Base-by-base conservation (phyloP, 2,888 invertebrate genomes). In the Acrobasis suavella region DNA sequence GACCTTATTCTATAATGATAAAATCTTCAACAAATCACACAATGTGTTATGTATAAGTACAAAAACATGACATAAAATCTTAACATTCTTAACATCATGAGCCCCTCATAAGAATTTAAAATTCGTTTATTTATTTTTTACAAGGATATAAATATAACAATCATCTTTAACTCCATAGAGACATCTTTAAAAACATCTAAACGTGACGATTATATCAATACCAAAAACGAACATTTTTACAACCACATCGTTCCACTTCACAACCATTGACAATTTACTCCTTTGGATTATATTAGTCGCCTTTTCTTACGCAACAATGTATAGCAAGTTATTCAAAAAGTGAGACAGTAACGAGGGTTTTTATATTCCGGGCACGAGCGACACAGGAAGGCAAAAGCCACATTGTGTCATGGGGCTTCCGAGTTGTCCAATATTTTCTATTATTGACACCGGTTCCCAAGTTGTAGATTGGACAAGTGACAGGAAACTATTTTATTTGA, bases 321-420 rank as follows among this genome's bases (percentile, higher is more conserved):
- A 50, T 59, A 50, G 16, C 12, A 32, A 50, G 39, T 42, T 38
- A 22, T n/a, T 6, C 39, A 58, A 51, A 60, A 22, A 50, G n/a
- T 42, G 76, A 68, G 71, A 68, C 78, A 73, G 77, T 81, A 82
- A 79, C 79, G 72, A 72, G 65, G 72, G 71, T 67, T 83, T 90
- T 76, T 78, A 78, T 85, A 89, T 90, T 86, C 89, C 74, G 74
- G 70, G 66, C 86, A 81, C 82, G 82, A 67, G 62, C 67, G 67
- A 65, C 68, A 71, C 78, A 82, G 86, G 89, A 87, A 87, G 85
- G 87, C 86, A 83, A 86, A 87, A 86, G 78, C 85, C 86, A 82
- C 86, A 86, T 81, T 81, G 83, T 87, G 86, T 81, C 83, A 80
- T 76, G 76, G 75, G 80, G 82, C 85, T 87, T 88, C 86, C 87